These are phyloP conservation scores for Patella ulyssiponensis DNA, from an alignment of 2,888 invertebrate species.

Conservation along the genomic window DNA sequence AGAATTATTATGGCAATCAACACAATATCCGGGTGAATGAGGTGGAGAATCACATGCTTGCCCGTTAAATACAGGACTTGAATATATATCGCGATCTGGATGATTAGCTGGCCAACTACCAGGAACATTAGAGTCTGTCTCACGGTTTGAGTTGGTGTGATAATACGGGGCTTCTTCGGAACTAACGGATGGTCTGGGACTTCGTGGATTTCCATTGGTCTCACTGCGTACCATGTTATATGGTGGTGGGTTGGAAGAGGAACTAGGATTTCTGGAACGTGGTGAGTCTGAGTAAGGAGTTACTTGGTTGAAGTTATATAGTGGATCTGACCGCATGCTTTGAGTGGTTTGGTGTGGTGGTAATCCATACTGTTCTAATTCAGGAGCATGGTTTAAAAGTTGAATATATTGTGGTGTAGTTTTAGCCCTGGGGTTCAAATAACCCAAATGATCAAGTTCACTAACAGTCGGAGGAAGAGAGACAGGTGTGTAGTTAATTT, in stretches of 20 bases:
- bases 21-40: slow-evolving; percentile 24
- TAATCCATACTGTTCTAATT: slow-evolving; percentile 4
- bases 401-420: slow-evolving; percentile 35
- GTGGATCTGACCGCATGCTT: slow-evolving; percentile 1
- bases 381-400: slow-evolving; percentile 42
- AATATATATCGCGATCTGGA: background rate
- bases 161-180: slow-evolving; percentile 14
- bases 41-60: slow-evolving; percentile 24
- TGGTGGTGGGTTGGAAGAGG: slow-evolving; percentile 15
- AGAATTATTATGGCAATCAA: slow-evolving; percentile 21
- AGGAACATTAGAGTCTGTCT: background rate
- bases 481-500: background rate
- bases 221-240: slow-evolving; percentile 14
- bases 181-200: slow-evolving; percentile 21
- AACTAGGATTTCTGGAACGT: slow-evolving; percentile 20
- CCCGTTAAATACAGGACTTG: background rate
- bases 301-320: slow-evolving; percentile 9
- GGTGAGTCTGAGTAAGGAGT: slow-evolving; percentile 11
- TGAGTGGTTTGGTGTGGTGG: background rate
- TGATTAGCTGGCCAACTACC: background rate
- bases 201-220: slow-evolving; percentile 27
- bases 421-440: slow-evolving; percentile 39
- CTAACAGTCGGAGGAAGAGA: slow-evolving; percentile 17
- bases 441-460: slow-evolving; percentile 42
- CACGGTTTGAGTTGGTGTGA: slow-evolving; percentile 21